Base-by-base conservation (phyloP, 2,113 vertebrate genomes). In the Campylorhamphus procurvoides region DNA sequence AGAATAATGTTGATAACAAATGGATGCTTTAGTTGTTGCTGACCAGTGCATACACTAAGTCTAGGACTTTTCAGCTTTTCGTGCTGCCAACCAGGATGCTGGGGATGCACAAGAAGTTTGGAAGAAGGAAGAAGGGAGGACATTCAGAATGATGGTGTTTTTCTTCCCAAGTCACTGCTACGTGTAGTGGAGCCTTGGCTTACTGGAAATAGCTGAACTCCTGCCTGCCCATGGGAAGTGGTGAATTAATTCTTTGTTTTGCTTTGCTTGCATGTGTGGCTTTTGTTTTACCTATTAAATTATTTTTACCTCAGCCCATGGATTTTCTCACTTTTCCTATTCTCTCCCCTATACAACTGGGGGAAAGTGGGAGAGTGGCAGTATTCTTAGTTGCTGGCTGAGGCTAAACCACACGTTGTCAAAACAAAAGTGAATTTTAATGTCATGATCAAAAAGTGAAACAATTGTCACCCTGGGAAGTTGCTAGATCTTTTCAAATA, bases 381-480 rank as follows among this genome's bases (percentile, higher is more conserved):
- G 19, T 39, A 18, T 22, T 47, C 18, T 42, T 79, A 66, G 23
- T 6, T 72, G 10, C 44, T 46, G 19, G 20, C 22, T 52, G 19
- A 78, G 16, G 29, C 73, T 22, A 85, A 72, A 59, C 5, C 24
- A 44, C 22, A 74, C 10, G 6, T 28, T 71, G 19, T 74, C 47
- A 78, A 93, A 71, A 67, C 16, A 91, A 82, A 89, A 35, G 29
- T 63, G 64, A 84, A 47, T 53, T 76, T 87, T 76, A 63, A 63
- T n/a, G 23, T 24, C 31, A 14, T 84, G 46, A 33, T 92, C 46
- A 83, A 42, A 44, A 90, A 56, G 8, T 22, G 22, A 63, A 89
- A 40, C 24, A 73, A 76, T n/a, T 84, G 22, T 7, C 7, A 35
- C 7, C 33, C 29, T 76, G 74, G 35, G 52, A 79, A 87, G 88